Conservation (phyloP, 2,888 invertebrate species). For the Poecilobothrus nobilitatus region DNA sequence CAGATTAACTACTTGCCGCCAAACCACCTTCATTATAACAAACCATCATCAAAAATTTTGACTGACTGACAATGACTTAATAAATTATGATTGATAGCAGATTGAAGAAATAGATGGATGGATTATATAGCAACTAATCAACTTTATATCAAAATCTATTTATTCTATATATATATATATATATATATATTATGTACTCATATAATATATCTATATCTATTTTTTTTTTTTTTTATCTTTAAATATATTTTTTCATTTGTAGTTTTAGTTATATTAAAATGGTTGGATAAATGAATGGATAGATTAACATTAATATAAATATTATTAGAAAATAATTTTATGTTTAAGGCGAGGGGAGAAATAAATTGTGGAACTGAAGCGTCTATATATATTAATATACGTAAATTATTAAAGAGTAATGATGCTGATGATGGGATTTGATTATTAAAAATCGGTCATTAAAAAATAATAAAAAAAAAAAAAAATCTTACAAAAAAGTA, state of each 20-base stretch:
- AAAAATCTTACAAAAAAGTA: neutral
- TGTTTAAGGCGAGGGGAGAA: too few relatives aligned
- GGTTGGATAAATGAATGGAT: neutral
- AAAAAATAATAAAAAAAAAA: neutral
- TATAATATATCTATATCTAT: neutral
- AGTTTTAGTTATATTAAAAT: neutral
- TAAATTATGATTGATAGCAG: slow-evolving; percentile 11
- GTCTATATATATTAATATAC: too few relatives aligned
- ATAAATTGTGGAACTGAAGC: too few relatives aligned
- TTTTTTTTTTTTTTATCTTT: neutral
- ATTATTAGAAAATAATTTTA: too few relatives aligned
- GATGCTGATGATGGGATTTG: neutral
- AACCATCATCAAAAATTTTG: neutral
- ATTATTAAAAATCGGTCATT: neutral
- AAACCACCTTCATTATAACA: neutral
- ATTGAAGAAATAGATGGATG: neutral
- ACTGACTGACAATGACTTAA: slow-evolving; percentile 10
- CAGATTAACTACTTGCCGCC: neutral
- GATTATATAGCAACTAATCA: slow-evolving; percentile 10
- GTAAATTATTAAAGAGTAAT: neutral
- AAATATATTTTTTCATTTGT: neutral
- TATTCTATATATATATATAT: neutral
- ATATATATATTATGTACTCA: too few relatives aligned
- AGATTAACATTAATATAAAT: too few relatives aligned
- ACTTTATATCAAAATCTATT: neutral